Base-by-base conservation (phyloP, 2,113 vertebrate species). In the Bujurquina vittata region DNA sequence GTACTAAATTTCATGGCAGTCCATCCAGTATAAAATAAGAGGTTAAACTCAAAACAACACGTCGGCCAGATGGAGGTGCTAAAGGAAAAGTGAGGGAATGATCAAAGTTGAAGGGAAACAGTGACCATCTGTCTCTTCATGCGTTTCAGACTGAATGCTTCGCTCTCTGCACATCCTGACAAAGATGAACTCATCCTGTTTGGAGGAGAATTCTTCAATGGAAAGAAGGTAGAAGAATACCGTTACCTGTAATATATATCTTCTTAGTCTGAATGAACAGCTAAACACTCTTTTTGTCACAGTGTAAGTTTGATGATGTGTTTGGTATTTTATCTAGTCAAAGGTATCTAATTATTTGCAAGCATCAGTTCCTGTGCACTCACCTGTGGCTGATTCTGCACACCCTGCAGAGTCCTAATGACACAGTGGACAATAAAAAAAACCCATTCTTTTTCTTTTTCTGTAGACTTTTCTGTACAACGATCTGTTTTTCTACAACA, bases 141-240 rank as follows among this genome's bases (percentile, higher is more conserved):
- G 29, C 14, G 26, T 60, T 85, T 9, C 85, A 99, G 98, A 89
- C 92, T 99, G 58, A 98, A 96, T 0, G 96, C 97, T 0, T 97
- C 98, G 12, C 59, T 99, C 1, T 97, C 94, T 2, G 88, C 97
- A 0, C 97, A 99, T 86, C 98, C 98, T 0, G 98, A 99, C 89
- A 99, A 97, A 94, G 98, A 99, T 0, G 97, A 99, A 67, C 94
- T 99, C 77, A 97, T 99, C 88, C 95, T 99, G 77, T 99, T 99
- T 86, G 98, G 98, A 92, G 98, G 98, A 94, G 98, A 99, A 95
- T 99, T 96, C 95, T 99, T 97, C 95, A 99, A 99, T 91, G 98
- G 98, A 89, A 97, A 96, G 95, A 99, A 99, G 97, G 98, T 99
- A 96, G 7, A 2, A 11, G 75, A 37, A 17, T 4, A n/a, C 8